Evolutionary conservation across 2,797 vertebrate genomes (phyloP).

Genomic region (Acrocephalus scirpaceus): DNA sequence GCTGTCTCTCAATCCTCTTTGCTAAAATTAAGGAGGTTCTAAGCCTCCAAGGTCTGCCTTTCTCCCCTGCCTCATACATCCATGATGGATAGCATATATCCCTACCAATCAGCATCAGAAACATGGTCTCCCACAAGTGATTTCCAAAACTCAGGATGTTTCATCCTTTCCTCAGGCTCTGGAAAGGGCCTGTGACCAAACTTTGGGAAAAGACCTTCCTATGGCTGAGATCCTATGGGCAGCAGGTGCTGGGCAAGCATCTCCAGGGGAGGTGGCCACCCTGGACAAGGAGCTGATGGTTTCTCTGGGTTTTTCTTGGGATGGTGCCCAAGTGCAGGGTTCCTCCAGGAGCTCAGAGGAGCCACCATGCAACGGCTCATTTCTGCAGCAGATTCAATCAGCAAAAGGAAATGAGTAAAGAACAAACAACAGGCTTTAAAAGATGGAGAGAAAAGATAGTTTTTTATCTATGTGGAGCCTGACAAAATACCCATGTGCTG

Average conservation of each 20-base stretch:
- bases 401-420: slow-evolving; percentile 18
- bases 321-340: background rate
- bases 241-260: background rate
- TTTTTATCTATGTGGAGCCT: background rate
- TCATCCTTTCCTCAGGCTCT: background rate
- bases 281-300: background rate
- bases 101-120: background rate
- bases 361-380: background rate
- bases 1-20: background rate
- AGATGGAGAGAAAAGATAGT: background rate
- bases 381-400: slow-evolving; percentile 22
- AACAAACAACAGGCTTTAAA: background rate
- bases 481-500: background rate
- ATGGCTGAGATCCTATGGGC: background rate
- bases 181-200: background rate
- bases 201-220: background rate
- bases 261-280: background rate
- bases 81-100: background rate
- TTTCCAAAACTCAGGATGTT: background rate
- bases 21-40: background rate
- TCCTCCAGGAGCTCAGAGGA: background rate
- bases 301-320: no score
- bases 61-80: background rate
- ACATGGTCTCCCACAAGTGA: background rate
- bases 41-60: background rate